phyloP scores from a whole-genome alignment of 2,888 invertebrate species.

The Plagiodera versicolora region DNA sequence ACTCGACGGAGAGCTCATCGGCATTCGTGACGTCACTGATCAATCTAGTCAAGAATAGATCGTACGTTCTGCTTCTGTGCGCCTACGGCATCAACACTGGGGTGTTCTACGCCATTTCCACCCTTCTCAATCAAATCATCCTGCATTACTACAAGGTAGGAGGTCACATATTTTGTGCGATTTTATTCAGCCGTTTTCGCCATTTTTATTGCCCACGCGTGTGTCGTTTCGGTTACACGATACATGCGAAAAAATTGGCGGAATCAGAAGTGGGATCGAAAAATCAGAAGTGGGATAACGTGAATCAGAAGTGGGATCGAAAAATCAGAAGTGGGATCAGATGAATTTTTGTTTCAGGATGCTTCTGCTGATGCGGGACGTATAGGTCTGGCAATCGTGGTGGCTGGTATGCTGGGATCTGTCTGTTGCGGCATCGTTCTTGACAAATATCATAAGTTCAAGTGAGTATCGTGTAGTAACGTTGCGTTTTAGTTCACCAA shows the following conservation, averaged over 20 bases:
- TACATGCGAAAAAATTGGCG: too few species aligned
- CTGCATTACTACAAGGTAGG: conserved; percentile 79
- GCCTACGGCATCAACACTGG: conserved; percentile 96
- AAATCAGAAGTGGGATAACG: too few species aligned
- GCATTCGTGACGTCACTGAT: conserved; percentile 70
- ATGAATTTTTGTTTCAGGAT: conserved; percentile 57
- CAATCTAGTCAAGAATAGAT: conserved; percentile 74
- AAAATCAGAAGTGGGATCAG: neutral
- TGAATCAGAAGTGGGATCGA: too few species aligned
- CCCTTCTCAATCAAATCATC: conserved; percentile 88
- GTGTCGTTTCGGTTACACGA: too few species aligned
- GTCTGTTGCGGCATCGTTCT: conserved; percentile 87
- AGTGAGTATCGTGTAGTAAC: too few species aligned
- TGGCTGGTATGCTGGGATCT: conserved; percentile 93
- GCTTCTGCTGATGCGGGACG: conserved; percentile 80
- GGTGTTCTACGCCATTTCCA: conserved; percentile 96
- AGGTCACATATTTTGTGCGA: neutral
- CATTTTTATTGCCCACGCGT: too few species aligned
- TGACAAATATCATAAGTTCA: conserved; percentile 92
- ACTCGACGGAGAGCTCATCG: conserved; percentile 62
- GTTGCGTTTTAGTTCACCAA: too few species aligned
- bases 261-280: too few species aligned
- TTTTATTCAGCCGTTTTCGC: too few species aligned
- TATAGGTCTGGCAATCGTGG: conserved; percentile 87
- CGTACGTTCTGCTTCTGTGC: conserved; percentile 79